These are phyloP conservation scores for Diorhabda carinulata DNA, from an alignment of 1,140 invertebrate genomes.

Conservation along the genomic window DNA sequence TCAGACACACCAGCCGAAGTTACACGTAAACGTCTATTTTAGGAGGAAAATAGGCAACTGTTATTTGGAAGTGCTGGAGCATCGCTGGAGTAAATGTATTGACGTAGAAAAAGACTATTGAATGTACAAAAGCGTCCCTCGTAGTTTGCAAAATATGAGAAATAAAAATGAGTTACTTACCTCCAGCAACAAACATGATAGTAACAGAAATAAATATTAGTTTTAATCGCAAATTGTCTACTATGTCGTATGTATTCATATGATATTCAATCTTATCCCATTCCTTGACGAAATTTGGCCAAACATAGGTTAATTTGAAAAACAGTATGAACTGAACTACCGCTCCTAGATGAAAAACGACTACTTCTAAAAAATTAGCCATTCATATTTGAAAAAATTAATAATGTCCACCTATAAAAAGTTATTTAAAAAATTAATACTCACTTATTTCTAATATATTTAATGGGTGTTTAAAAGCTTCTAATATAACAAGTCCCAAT, in stretches of 20 bases:
- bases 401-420: background rate
- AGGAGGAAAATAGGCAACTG: too few species aligned
- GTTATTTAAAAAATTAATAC: background rate
- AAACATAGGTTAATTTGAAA: slow-evolving; percentile 11
- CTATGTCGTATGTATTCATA: background rate
- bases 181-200: slow-evolving; percentile 10
- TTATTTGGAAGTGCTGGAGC: too few species aligned
- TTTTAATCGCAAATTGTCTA: background rate
- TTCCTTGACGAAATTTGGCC: slow-evolving; percentile 20
- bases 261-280: slow-evolving; percentile 17
- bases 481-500: background rate
- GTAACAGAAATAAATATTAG: background rate
- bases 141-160: too few species aligned
- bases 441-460: background rate
- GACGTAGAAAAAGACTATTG: too few species aligned
- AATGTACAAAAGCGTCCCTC: too few species aligned
- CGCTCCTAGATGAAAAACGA: background rate
- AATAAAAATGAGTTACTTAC: background rate
- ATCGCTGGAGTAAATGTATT: too few species aligned
- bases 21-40: too few species aligned
- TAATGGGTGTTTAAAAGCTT: background rate
- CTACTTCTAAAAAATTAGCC: background rate
- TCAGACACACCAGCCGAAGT: too few species aligned
- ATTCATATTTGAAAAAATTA: background rate
- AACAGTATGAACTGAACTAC: slow-evolving; percentile 6